Conservation (phyloP, 2,797 vertebrate species). For the Trachurus trachurus region DNA sequence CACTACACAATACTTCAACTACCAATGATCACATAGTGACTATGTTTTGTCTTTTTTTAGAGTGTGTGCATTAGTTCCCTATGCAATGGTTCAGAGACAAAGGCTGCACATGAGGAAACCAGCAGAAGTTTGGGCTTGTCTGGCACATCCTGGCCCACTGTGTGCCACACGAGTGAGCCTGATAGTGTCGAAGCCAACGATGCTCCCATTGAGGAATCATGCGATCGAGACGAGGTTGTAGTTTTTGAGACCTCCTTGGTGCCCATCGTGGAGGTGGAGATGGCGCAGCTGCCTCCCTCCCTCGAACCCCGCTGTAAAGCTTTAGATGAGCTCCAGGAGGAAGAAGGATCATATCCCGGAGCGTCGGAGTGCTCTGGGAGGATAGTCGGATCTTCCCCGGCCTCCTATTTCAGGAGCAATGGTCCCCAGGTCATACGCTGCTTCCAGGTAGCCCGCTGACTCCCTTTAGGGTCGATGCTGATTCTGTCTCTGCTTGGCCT, state of each 20-base stretch:
- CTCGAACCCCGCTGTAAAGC: constrained; percentile 35
- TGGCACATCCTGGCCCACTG: constrained; percentile 24
- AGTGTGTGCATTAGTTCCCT: constrained; percentile 65
- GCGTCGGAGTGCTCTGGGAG: constrained; percentile 46
- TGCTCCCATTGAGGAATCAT: constrained; percentile 54
- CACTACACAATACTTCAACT: constrained; percentile 10
- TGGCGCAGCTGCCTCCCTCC: constrained; percentile 56
- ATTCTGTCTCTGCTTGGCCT: constrained; percentile 60
- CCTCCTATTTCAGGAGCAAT: constrained; percentile 74
- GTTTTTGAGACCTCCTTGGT: constrained; percentile 63
- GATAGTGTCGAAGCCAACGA: constrained; percentile 31
- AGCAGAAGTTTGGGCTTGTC: constrained; percentile 59
- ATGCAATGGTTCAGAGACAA: constrained; percentile 67
- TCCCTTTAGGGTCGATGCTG: constrained; percentile 32
- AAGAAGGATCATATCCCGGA: constrained; percentile 52
- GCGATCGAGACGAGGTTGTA: constrained; percentile 61
- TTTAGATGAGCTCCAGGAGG: constrained; percentile 65
- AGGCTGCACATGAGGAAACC: constrained; percentile 62
- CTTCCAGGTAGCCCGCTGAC: constrained; percentile 81
- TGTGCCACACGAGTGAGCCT: constrained; percentile 49
- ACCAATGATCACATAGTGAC: constrained; percentile 43
- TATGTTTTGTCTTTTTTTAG: constrained; percentile 78
- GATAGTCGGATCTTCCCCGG: constrained; percentile 68
- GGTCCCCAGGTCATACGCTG: constrained; percentile 79
- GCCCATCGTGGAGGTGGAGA: constrained; percentile 74